These are phyloP conservation scores for Arctopsyche grandis DNA, from an alignment of 1,140 invertebrate genomes.

Conservation along the genomic window DNA sequence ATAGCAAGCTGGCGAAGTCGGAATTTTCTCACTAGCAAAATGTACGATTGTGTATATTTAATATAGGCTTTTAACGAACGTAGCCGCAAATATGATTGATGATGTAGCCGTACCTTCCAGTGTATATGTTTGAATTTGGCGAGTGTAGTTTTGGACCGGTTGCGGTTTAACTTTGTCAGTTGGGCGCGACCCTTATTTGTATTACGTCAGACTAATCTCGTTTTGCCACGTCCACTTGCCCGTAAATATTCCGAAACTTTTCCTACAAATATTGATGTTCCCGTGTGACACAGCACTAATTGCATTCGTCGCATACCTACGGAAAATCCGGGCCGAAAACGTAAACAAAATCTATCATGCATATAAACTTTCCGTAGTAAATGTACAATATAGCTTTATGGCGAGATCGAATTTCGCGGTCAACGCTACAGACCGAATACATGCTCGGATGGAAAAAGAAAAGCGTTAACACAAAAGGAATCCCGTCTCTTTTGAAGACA, in stretches of 20 bases:
- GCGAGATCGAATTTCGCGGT: slow-evolving; percentile 18
- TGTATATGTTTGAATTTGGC: slow-evolving; percentile 22
- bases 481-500: slow-evolving; percentile 27
- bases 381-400: background rate
- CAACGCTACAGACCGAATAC: slow-evolving; percentile 24
- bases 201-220: slow-evolving; percentile 29
- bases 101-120: slow-evolving; percentile 11
- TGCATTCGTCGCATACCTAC: slow-evolving; percentile 5
- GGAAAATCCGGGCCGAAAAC: too few species aligned
- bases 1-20: background rate
- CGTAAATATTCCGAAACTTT: slow-evolving; percentile 22
- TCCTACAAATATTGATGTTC: slow-evolving; percentile 16
- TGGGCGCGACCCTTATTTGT: slow-evolving; percentile 30
- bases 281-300: slow-evolving; percentile 15
- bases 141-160: slow-evolving; percentile 1
- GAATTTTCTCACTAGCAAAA: too few species aligned
- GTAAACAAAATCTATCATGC: too few species aligned
- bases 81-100: slow-evolving; percentile 9
- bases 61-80: background rate
- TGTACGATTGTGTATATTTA: too few species aligned
- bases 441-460: background rate
- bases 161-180: slow-evolving; percentile 28
- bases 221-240: slow-evolving; percentile 24
- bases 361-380: too few species aligned
- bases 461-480: slow-evolving; percentile 27